These are phyloP conservation scores for Apotomis capreana DNA, from an alignment of 2,888 invertebrate species.

Conservation along the genomic window DNA sequence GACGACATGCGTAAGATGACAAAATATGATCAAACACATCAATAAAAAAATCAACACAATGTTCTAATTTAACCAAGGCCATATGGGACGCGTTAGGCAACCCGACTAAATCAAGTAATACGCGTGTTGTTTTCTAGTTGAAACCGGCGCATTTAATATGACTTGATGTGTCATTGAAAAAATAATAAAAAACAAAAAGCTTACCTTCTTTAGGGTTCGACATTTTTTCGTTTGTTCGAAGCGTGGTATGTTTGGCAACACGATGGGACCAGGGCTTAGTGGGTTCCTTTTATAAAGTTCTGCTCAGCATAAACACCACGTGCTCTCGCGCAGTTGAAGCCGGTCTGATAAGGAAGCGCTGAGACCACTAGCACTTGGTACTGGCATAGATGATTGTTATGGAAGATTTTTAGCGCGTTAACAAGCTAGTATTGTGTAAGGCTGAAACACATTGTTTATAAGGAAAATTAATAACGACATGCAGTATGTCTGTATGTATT, in stretches of 20 bases:
- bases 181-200: slow-evolving; percentile 45
- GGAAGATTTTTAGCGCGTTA: slow-evolving; percentile 13
- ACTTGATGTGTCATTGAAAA: slow-evolving; percentile 42
- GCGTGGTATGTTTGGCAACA: slow-evolving; percentile 59
- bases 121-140: not conserved
- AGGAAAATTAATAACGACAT: no score
- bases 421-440: not conserved
- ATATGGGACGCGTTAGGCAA: slow-evolving; percentile 4
- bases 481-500: no score
- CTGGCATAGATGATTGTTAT: slow-evolving; percentile 38
- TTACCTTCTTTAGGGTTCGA: slow-evolving; percentile 76
- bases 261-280: slow-evolving; percentile 60
- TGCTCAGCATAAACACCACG: slow-evolving; percentile 64
- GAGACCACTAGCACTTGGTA: slow-evolving; percentile 54
- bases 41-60: slow-evolving; percentile 32
- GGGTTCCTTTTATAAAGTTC: slow-evolving; percentile 76
- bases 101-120: slow-evolving; percentile 25
- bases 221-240: slow-evolving; percentile 57
- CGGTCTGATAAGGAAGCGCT: slow-evolving; percentile 66
- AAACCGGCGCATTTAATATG: slow-evolving; percentile 41
- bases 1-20: slow-evolving; percentile 10
- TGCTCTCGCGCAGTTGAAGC: slow-evolving; percentile 64
- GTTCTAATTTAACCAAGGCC: slow-evolving; percentile 36
- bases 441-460: no score
- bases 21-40: slow-evolving; percentile 2